Evolutionary conservation across 1,140 invertebrate genomes (phyloP).

Genomic region (Neodiprion lecontei): DNA sequence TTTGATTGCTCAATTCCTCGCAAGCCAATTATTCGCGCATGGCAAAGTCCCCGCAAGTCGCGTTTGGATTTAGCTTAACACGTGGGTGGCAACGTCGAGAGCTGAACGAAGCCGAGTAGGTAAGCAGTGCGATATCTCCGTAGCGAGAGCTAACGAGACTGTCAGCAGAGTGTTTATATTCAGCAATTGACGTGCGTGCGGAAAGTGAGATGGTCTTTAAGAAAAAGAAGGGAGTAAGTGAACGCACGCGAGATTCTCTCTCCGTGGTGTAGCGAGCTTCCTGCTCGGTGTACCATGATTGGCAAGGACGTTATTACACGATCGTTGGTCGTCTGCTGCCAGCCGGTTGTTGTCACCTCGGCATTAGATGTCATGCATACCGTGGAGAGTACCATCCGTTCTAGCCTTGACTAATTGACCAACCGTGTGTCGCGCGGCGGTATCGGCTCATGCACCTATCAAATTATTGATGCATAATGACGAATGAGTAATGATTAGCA

Average conservation of each 20-base stretch:
- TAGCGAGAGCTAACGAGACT: background rate
- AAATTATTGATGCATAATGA: conserved; percentile 1
- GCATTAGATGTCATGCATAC: too few relatives aligned
- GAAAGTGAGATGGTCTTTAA: too few relatives aligned
- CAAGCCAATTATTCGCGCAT: background rate
- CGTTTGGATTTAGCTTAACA: background rate
- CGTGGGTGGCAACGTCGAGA: background rate
- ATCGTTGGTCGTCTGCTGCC: too few relatives aligned
- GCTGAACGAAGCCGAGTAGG: background rate
- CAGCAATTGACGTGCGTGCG: too few relatives aligned
- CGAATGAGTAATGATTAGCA: background rate
- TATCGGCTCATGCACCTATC: too few relatives aligned
- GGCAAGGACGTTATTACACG: too few relatives aligned
- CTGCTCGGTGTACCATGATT: too few relatives aligned
- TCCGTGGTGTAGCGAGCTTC: too few relatives aligned
- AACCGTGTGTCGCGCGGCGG: background rate
- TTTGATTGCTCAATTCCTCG: conserved; percentile 5
- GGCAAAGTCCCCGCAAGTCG: background rate
- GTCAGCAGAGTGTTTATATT: background rate
- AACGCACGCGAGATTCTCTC: too few relatives aligned
- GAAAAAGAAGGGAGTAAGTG: too few relatives aligned
- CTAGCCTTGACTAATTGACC: background rate
- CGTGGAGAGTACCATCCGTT: too few relatives aligned
- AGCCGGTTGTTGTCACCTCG: too few relatives aligned
- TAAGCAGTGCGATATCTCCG: background rate